Evolutionary conservation across 2,797 vertebrate species (phyloP).

Genomic region (Pipistrellus pygmaeus): DNA sequence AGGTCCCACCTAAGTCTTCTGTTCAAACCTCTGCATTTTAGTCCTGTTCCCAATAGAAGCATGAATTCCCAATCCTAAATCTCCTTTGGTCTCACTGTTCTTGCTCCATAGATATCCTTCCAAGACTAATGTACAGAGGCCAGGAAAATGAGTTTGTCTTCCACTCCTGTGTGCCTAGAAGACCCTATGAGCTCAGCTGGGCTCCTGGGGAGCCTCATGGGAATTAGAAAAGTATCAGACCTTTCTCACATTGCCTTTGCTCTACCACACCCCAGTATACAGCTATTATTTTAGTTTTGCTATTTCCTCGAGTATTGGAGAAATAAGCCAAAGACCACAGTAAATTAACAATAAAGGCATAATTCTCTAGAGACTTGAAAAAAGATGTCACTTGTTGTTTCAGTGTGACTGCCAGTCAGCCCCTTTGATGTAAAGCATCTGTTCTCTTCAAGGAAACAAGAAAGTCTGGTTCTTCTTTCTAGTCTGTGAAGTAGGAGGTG

Average conservation of each 20-base stretch:
- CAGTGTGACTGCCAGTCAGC: conserved; percentile 79
- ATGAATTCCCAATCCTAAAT: background rate
- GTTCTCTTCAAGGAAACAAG: conserved; percentile 84
- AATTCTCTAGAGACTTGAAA: conserved; percentile 79
- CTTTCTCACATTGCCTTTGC: background rate
- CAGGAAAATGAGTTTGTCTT: background rate
- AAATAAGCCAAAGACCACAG: conserved; percentile 70
- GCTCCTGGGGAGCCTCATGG: background rate
- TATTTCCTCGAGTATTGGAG: conserved; percentile 58
- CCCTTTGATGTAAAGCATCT: conserved; percentile 87
- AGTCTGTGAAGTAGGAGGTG: conserved; percentile 83
- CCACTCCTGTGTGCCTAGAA: background rate
- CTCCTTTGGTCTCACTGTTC: background rate
- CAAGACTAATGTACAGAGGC: background rate
- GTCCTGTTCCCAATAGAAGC: background rate
- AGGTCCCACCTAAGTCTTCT: background rate
- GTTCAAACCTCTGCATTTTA: background rate
- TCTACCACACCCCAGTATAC: background rate
- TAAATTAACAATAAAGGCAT: conserved; percentile 81
- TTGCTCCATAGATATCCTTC: background rate
- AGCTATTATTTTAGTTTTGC: conserved; percentile 65
- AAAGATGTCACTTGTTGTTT: conserved; percentile 79
- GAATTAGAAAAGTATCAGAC: background rate
- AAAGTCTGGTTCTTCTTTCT: conserved; percentile 83
- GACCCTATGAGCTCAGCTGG: background rate